Base-by-base conservation (phyloP, 35 echinoderm and acorn worm species). In the Hemicentrotus pulcherrimus region DNA sequence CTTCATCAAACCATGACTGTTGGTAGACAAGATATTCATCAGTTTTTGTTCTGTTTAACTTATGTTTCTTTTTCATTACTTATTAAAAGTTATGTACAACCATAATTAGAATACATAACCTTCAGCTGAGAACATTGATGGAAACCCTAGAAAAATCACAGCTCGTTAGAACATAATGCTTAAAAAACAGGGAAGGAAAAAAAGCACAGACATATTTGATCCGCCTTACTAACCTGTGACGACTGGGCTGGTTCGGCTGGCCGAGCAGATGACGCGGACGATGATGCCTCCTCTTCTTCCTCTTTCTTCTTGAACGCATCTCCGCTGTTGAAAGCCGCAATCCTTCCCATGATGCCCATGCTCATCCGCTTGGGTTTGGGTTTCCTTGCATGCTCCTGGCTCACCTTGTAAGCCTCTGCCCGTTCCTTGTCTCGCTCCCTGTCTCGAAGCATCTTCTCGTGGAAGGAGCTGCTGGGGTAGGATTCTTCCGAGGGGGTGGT, bases 361-460 rank as follows among this genome's bases (percentile, higher is more conserved):
- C 96, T 95, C 85, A 95, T 86, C 4, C 94, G 46, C 48, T 71
- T 88, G 85, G 94, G 94, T 52, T 55, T 94, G 16, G 88, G 58
- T 28, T 47, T 28, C 13, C 86, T 33, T 19, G 94, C 96, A 31
- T 32, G 88, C 5, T 86, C 71, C 55, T 96, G 94, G 52, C 94
- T 33, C 18, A 46, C 87, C 35, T 59, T 88, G 94, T 33, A 48
- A 86, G 88, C 86, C 46, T 55, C 96, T 1, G 94, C 48, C 96
- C 94, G 47, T 5, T 94, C 94, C 47, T 46, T 41, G 5, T 96
- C 96, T 31, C 47, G 55, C 33, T 96, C 96, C 88, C 96, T 24
- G 47, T 96, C 96, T 1, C 94, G 96, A 14, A 96, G 86, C 22
- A 96, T 31, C 87, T 96, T 96, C 86, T 96, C 96, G 33, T 91